A percentile compares a stretch with the other conserved stretches of the same genome.
Evolutionary conservation across 2,888 invertebrate species (phyloP).

Genomic region (Sesia bembeciformis): DNA sequence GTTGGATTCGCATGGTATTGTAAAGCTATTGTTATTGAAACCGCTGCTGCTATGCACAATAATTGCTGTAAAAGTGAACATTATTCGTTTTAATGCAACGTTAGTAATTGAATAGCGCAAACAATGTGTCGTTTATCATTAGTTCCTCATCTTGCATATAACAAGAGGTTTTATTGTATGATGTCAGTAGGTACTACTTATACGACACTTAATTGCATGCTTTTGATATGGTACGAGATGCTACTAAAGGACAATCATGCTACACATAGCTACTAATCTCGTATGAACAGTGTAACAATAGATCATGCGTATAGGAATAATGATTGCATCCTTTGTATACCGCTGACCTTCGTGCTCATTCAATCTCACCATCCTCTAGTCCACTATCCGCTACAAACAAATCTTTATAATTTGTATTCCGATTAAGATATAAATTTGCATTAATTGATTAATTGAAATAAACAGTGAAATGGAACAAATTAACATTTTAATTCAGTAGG

Average conservation of each 20-base stretch:
- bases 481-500: too few relatives aligned
- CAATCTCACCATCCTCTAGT: neutral
- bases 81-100: neutral
- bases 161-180: neutral
- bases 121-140: neutral
- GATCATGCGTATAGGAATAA: slow-evolving; percentile 40
- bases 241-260: slow-evolving; percentile 8
- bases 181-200: neutral
- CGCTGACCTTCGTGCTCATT: slow-evolving; percentile 5
- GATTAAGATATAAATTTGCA: too few relatives aligned
- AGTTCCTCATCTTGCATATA: too few relatives aligned
- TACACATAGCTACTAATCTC: slow-evolving; percentile 4
- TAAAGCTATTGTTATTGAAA: slow-evolving; percentile 31
- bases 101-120: neutral
- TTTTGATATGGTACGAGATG: slow-evolving; percentile 5
- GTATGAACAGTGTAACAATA: slow-evolving; percentile 43
- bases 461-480: too few relatives aligned
- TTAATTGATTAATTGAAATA: too few relatives aligned
- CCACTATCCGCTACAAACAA: neutral
- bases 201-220: neutral
- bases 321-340: slow-evolving; percentile 38
- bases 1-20: slow-evolving; percentile 45
- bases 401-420: too few relatives aligned
- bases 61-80: slow-evolving; percentile 17
- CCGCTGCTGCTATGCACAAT: slow-evolving; percentile 21